A percentile compares a stretch with the other conserved stretches of the same genome.
These are phyloP conservation scores for Nephila pilipes DNA, from an alignment of 1,140 invertebrate genomes.

Conservation along the genomic window DNA sequence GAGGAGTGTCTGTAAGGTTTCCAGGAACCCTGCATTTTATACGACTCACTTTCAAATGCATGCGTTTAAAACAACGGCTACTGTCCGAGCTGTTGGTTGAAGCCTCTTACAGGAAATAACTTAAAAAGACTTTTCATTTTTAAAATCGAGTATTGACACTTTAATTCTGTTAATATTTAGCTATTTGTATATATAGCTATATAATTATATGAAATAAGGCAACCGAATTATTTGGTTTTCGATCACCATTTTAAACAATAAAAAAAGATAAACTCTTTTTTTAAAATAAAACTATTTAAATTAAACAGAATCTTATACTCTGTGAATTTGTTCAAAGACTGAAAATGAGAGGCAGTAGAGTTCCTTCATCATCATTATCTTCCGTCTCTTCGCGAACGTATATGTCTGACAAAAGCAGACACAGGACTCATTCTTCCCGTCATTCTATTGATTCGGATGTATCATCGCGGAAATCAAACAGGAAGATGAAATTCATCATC, in stretches of 20 bases:
- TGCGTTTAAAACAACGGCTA: background rate
- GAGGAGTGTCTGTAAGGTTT: background rate
- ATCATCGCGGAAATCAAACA: conserved; percentile 7
- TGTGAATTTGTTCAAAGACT: background rate
- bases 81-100: background rate
- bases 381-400: conserved; percentile 18
- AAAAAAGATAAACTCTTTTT: no score
- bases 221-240: no score
- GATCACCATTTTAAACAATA: no score
- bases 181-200: no score
- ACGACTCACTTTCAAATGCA: background rate
- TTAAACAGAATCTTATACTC: no score
- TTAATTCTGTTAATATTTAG: no score
- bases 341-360: background rate
- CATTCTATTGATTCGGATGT: conserved; percentile 38
- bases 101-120: background rate
- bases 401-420: conserved; percentile 30
- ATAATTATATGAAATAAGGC: no score
- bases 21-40: background rate
- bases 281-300: no score
- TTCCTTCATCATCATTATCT: conserved; percentile 21
- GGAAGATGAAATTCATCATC: conserved; percentile 70
- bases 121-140: background rate
- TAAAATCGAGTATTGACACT: background rate
- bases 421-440: conserved; percentile 36